Percentiles rank a stretch among this genome's conserved stretches.
phyloP scores from a whole-genome alignment of 2,113 vertebrate genomes.

The Blennius ocellaris region DNA sequence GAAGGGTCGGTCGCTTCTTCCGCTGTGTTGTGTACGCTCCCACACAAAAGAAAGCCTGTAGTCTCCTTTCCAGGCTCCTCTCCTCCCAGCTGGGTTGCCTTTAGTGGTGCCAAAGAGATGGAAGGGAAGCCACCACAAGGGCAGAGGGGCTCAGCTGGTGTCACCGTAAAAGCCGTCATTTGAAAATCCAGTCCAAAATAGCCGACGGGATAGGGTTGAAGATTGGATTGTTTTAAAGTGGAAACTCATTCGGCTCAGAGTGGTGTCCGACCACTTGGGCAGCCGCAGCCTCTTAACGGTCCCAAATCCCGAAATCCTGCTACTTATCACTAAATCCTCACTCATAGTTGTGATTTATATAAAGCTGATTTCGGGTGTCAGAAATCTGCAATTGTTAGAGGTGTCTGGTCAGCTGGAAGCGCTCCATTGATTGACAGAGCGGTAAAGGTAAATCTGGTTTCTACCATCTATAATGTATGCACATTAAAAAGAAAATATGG shows the following conservation, averaged over 20 bases:
- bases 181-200: neutral
- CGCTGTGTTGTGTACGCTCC: neutral
- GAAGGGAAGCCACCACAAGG: conserved; percentile 12
- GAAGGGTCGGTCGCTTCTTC: no score
- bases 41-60: conserved; percentile 31
- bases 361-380: conserved; percentile 47
- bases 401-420: neutral
- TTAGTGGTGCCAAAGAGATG: conserved; percentile 26
- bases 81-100: conserved; percentile 53
- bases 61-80: conserved; percentile 46
- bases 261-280: neutral
- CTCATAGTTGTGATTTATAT: conserved; percentile 30
- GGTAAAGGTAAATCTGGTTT: no score
- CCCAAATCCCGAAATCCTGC: conserved; percentile 58
- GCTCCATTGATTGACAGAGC: no score
- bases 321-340: conserved; percentile 57
- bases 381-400: conserved; percentile 3
- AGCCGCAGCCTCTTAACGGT: conserved; percentile 43
- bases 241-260: neutral
- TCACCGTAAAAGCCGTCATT: neutral
- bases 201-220: conserved; percentile 19
- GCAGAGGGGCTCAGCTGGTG: conserved; percentile 8
- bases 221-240: neutral
- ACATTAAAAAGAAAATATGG: no score
- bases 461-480: no score